Evolutionary conservation across 64 coral and sea anemone genomes (phyloP), one percentile per base, ranked within the genome.

Genomic region (Porites australiensis): DNA sequence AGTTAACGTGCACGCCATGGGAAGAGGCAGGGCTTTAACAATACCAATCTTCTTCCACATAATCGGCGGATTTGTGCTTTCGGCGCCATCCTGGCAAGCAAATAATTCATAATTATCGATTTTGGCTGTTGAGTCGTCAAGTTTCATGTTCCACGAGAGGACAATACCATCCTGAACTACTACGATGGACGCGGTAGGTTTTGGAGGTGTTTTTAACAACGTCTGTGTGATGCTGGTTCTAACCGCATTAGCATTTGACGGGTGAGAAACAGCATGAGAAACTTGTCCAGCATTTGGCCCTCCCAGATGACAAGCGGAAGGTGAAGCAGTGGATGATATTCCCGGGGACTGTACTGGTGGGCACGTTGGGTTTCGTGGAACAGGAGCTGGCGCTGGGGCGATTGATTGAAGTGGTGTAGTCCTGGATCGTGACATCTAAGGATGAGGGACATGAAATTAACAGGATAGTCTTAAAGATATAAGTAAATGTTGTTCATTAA

Each of bases 1-100:
- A 3, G 98, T 96, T 15, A 99, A 49, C n/a, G 98, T 99, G 19
- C 98, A 99, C 4, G 98, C 98, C 98, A 99, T 99, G 7, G 98
- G 98, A 43, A 99, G 71, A 0, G 98, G 94, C 61, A 99, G 64
- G 3, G 98, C 94, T 67, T 96, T 96, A 0, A 99, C 94, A n/a
- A 86, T 72, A 4, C 98, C 98, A n/a, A 99, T 94, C 77, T 94
- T 94, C 55, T 96, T 99, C 98, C 98, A 99, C 2, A 88, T 78
- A 4, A 96, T 90, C 4, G 98, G 73, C 10, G 94, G 82, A 44
- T 59, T 73, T 4, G 60, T 66, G 22, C 83, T 87, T 43, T 94
- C 67, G n/a, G 63, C 45, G 14, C 88, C 94, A 46, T 96, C 94
- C 70, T 99, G 98, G 62, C 92, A 95, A 1, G 98, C 92, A 75